Evolutionary conservation across 2,113 vertebrate genomes (phyloP).

Genomic region (Nicator chloris): DNA sequence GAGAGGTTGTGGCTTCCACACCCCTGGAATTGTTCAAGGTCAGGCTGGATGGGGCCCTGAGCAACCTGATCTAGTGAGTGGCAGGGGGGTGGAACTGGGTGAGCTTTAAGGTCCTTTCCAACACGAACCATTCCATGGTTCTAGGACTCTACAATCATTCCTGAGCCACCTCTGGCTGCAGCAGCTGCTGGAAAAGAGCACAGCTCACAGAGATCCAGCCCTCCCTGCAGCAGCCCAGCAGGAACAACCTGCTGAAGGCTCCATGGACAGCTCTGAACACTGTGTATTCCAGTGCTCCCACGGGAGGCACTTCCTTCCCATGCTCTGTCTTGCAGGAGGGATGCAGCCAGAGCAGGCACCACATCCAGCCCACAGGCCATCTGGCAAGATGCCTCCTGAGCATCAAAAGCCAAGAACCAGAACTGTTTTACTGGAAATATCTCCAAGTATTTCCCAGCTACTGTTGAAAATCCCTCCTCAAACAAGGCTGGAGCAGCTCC

Average conservation of each 20-base stretch:
- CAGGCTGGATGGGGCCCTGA: background rate
- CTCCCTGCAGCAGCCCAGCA: background rate
- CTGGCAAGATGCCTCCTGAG: background rate
- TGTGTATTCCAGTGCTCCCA: background rate
- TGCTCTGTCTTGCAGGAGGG: background rate
- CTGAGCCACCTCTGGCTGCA: background rate
- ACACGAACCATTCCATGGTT: background rate
- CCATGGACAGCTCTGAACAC: background rate
- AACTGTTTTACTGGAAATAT: conserved; percentile 32
- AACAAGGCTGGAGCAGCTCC: background rate
- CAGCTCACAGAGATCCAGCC: background rate
- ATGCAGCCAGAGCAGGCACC: background rate
- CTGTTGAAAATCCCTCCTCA: background rate
- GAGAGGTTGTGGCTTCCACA: background rate
- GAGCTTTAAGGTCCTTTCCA: background rate
- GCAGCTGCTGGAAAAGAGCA: background rate
- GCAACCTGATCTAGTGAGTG: background rate
- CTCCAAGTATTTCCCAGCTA: background rate
- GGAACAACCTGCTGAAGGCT: background rate
- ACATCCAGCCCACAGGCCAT: background rate
- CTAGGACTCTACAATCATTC: background rate
- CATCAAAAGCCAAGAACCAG: background rate
- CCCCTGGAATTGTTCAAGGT: background rate
- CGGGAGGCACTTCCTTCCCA: rapidly evolving
- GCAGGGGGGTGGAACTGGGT: background rate